Evolutionary conservation across 2,113 vertebrate species (phyloP).

Genomic region (Malurus melanocephalus): DNA sequence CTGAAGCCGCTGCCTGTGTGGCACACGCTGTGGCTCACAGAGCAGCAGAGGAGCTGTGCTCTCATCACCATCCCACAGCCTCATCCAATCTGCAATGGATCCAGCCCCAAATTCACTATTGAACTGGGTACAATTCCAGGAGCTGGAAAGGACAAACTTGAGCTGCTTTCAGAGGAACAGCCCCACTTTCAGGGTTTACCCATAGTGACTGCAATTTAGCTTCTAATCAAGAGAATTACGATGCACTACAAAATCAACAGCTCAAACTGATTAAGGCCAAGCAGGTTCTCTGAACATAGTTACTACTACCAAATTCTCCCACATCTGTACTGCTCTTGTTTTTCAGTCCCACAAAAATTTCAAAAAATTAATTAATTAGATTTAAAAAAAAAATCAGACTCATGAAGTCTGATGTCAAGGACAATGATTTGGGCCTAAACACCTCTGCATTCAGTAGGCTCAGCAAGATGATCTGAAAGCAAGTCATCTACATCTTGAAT

Average conservation of each 20-base stretch:
- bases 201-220: neutral
- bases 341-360: neutral
- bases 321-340: neutral
- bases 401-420: neutral
- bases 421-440: neutral
- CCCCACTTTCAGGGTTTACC: neutral
- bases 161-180: neutral
- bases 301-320: neutral
- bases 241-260: neutral
- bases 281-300: neutral
- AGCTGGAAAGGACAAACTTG: neutral
- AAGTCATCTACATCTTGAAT: neutral
- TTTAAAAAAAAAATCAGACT: neutral
- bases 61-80: neutral
- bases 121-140: neutral
- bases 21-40: fast-evolving
- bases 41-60: neutral
- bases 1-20: fast-evolving
- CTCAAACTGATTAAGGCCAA: neutral
- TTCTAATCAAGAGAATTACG: neutral
- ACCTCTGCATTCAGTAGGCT: neutral
- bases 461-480: neutral
- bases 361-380: neutral
- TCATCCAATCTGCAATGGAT: neutral
- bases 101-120: neutral